Evolutionary conservation across 2,888 invertebrate species (phyloP).

Genomic region (Sussaba pulchella): DNA sequence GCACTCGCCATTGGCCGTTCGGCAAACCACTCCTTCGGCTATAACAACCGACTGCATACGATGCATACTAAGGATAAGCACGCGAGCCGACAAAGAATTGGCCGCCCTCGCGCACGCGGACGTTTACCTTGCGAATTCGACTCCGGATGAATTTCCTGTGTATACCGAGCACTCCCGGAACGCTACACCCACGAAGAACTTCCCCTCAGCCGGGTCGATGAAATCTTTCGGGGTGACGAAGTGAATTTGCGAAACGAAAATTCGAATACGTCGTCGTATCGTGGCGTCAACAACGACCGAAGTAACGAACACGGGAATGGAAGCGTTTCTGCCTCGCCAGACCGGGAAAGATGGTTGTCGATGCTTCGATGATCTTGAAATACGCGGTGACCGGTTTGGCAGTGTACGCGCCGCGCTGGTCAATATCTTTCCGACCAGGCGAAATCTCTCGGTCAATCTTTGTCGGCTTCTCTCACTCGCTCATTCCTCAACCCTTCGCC

Average conservation of each 20-base stretch:
- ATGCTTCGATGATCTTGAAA: constrained; percentile 38
- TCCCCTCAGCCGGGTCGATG: background rate
- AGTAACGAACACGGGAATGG: background rate
- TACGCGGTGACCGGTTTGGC: constrained; percentile 28
- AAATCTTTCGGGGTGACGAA: background rate
- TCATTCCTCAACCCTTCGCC: constrained; percentile 54
- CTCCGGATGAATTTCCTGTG: constrained; percentile 27
- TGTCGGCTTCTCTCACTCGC: constrained; percentile 62
- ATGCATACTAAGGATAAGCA: constrained; percentile 83
- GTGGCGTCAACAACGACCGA: background rate
- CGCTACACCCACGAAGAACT: background rate
- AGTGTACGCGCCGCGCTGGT: constrained; percentile 50
- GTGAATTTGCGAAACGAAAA: constrained; percentile 9
- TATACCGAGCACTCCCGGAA: constrained; percentile 9
- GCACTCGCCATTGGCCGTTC: constrained; percentile 84
- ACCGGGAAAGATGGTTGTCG: constrained; percentile 21
- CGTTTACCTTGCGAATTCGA: constrained; percentile 23
- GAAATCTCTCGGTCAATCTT: constrained; percentile 72
- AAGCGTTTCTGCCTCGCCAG: background rate
- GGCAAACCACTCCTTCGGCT: constrained; percentile 84
- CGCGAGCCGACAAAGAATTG: constrained; percentile 77
- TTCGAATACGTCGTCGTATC: background rate
- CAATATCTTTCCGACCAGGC: constrained; percentile 68
- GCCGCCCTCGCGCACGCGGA: constrained; percentile 64
- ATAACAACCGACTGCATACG: constrained; percentile 84